Evolutionary conservation across 1,140 invertebrate species (phyloP).

Genomic region (Caerostris darwini): DNA sequence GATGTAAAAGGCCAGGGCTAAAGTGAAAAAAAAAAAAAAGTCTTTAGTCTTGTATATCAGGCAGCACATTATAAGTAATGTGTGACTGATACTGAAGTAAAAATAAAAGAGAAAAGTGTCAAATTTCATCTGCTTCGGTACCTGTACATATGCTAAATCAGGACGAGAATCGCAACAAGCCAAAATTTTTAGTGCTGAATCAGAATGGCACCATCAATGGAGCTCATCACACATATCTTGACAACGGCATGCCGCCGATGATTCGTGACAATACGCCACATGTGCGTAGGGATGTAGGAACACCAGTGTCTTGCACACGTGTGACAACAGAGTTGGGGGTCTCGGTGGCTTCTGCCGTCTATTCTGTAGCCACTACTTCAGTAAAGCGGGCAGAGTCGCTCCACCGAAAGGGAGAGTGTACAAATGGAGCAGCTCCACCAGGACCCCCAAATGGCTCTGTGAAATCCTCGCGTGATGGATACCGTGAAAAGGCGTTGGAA

Average conservation of each 20-base stretch:
- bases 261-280: conserved; percentile 73
- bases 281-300: conserved; percentile 70
- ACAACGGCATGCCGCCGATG: conserved; percentile 68
- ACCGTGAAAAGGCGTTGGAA: conserved; percentile 92
- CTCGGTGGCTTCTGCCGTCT: conserved; percentile 67
- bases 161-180: conserved; percentile 67
- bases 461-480: conserved; percentile 81
- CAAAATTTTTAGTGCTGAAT: conserved; percentile 62
- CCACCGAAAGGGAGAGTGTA: conserved; percentile 62
- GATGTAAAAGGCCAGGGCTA: conserved; percentile 66
- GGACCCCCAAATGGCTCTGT: conserved; percentile 66
- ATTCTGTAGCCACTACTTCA: conserved; percentile 28
- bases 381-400: conserved; percentile 72
- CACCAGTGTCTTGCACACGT: conserved; percentile 72
- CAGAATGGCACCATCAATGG: conserved; percentile 67
- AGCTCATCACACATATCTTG: neutral
- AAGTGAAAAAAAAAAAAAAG: conserved; percentile 27
- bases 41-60: neutral
- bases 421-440: conserved; percentile 19
- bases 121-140: neutral
- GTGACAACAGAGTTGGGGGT: conserved; percentile 76
- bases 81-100: neutral
- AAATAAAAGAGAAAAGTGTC: neutral
- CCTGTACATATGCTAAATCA: conserved; percentile 76
- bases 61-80: neutral